Conservation (phyloP, 2,888 invertebrate species). For the Psylliodes chrysocephalus region DNA sequence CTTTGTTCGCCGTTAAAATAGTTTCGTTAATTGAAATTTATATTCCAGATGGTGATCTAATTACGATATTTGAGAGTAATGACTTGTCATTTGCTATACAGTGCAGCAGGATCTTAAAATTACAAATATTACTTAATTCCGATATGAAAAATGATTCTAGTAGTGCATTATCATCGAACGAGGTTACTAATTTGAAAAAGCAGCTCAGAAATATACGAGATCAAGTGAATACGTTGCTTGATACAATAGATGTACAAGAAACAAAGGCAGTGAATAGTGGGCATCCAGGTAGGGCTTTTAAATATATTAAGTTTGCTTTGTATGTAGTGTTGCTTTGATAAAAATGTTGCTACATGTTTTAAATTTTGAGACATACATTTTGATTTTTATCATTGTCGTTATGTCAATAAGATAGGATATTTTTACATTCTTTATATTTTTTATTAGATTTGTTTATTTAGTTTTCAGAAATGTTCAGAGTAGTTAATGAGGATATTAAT, state of each 20-base stretch:
- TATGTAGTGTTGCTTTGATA: no score
- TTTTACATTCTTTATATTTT: no score
- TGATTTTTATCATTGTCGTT: no score
- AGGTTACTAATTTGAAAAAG: slow-evolving; percentile 65
- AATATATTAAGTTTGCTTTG: no score
- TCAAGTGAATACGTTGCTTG: slow-evolving; percentile 69
- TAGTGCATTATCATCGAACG: slow-evolving; percentile 53
- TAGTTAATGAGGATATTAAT: no score
- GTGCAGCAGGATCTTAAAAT: slow-evolving; percentile 72
- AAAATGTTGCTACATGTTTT: no score
- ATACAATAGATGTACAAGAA: slow-evolving; percentile 65
- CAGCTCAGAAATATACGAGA: slow-evolving; percentile 67
- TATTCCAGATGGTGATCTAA: slow-evolving; percentile 68
- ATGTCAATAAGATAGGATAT: no score
- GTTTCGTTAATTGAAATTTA: slow-evolving; percentile 2
- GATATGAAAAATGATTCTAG: slow-evolving; percentile 55
- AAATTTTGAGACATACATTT: no score
- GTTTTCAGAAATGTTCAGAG: no score
- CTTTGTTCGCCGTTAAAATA: slow-evolving; percentile 17
- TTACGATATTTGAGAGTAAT: slow-evolving; percentile 77
- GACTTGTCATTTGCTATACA: slow-evolving; percentile 77
- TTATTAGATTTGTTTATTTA: no score
- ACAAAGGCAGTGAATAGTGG: slow-evolving; percentile 39
- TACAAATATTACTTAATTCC: slow-evolving; percentile 68
- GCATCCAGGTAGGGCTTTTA: slow-evolving; percentile 50